A percentile compares a stretch with the other conserved stretches of the same genome.
Evolutionary conservation across 2,888 invertebrate genomes (phyloP).

Genomic region (Empis stercorea): DNA sequence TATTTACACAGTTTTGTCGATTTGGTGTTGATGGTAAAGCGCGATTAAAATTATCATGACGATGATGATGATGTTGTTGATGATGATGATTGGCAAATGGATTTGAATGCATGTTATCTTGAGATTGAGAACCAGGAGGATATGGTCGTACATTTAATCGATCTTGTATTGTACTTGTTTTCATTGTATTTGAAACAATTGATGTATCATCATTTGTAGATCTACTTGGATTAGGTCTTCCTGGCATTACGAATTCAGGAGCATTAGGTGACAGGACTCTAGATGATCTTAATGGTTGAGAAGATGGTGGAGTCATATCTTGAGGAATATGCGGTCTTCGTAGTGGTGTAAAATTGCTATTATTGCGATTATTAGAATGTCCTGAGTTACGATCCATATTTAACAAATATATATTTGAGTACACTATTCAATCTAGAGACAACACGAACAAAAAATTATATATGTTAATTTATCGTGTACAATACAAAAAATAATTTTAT

Average conservation of each 20-base stretch:
- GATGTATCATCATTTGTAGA: not conserved
- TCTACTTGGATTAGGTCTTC: not conserved
- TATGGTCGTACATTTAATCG: conserved; percentile 16
- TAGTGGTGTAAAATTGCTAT: too few species aligned
- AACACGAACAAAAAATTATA: too few species aligned
- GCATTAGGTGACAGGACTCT: conserved; percentile 14
- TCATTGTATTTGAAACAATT: conserved; percentile 9
- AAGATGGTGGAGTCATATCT: not conserved
- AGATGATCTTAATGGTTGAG: not conserved
- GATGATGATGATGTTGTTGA: conserved; percentile 8
- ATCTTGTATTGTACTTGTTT: conserved; percentile 17
- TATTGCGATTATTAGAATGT: too few species aligned
- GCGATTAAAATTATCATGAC: conserved; percentile 1
- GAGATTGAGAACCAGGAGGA: not conserved
- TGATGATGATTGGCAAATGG: conserved; percentile 5
- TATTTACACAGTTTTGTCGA: too few species aligned
- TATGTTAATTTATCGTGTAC: too few species aligned
- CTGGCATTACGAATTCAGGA: conserved; percentile 17
- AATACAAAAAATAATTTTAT: too few species aligned
- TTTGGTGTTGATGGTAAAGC: too few species aligned
- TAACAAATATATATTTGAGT: too few species aligned
- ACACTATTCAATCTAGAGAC: too few species aligned
- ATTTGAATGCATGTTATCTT: not conserved
- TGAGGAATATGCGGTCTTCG: too few species aligned
- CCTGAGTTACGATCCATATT: too few species aligned